Evolutionary conservation across 2,888 invertebrate species (phyloP).

Genomic region (Polydesmus complanatus): DNA sequence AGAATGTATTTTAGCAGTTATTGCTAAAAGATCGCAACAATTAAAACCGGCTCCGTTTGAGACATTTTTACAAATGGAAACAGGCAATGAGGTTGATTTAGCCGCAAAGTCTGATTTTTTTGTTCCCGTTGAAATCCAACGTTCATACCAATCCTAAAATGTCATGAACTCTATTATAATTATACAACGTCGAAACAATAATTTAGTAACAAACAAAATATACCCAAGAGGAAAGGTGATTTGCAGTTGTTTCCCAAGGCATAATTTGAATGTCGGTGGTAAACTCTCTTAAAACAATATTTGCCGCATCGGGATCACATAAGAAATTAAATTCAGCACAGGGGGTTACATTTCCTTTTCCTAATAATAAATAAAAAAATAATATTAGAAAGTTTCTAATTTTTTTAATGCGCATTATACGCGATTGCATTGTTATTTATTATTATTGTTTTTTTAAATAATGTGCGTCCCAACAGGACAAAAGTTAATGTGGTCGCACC

Average conservation of each 20-base stretch:
- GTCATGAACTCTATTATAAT: neutral
- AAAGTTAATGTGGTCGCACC: neutral
- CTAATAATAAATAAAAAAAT: conserved; percentile 26
- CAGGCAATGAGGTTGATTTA: neutral
- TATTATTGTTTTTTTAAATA: too few species aligned
- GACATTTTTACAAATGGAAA: neutral
- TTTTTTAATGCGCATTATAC: too few species aligned
- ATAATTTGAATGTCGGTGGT: conserved; percentile 44
- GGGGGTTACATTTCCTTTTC: conserved; percentile 45
- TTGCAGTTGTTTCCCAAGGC: conserved; percentile 54
- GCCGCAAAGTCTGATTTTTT: neutral
- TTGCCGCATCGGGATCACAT: conserved; percentile 60
- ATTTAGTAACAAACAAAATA: neutral
- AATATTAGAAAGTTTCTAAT: too few species aligned
- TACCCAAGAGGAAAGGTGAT: conserved; percentile 32
- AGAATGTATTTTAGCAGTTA: conserved; percentile 25
- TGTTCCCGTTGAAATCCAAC: neutral
- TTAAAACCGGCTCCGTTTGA: neutral
- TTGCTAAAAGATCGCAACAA: conserved; percentile 25
- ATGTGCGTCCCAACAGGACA: neutral
- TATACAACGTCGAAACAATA: neutral
- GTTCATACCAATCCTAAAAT: conserved; percentile 6
- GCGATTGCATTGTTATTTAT: too few species aligned
- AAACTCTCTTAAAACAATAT: conserved; percentile 49
- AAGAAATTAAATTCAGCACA: conserved; percentile 64